phyloP scores from a whole-genome alignment of 2,113 vertebrate genomes.

The Balaeniceps rex region DNA sequence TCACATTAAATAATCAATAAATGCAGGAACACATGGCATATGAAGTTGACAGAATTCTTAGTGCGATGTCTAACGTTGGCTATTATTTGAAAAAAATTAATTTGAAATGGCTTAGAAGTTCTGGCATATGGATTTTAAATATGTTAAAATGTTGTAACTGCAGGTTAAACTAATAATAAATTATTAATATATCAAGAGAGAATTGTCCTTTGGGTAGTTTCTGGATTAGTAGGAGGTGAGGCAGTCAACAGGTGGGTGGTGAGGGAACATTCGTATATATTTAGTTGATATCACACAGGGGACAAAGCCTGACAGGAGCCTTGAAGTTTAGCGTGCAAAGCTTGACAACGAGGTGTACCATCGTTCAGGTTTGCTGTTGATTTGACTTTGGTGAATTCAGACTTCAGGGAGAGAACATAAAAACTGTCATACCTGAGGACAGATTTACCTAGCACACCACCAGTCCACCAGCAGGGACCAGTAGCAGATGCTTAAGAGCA shows the following conservation, averaged over 20 bases:
- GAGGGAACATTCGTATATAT: background rate
- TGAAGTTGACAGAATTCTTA: background rate
- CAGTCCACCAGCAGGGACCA: background rate
- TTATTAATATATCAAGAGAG: background rate
- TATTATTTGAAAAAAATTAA: background rate
- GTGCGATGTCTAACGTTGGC: background rate
- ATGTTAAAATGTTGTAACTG: background rate
- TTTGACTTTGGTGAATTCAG: background rate
- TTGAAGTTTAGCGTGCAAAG: background rate
- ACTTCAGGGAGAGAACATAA: background rate
- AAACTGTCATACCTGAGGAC: background rate
- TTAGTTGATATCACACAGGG: background rate
- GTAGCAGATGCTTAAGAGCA: background rate
- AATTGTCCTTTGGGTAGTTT: background rate
- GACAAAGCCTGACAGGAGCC: background rate
- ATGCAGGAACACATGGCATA: background rate
- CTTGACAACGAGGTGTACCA: background rate
- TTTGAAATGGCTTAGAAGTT: background rate
- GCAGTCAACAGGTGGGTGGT: background rate
- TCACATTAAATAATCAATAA: background rate
- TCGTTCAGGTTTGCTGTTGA: background rate
- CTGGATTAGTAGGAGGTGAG: background rate
- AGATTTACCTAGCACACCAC: background rate
- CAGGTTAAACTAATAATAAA: background rate
- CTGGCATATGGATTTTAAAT: background rate